Base-by-base conservation (phyloP, 2,113 vertebrate species). In the Pelvicachromis taeniatus region DNA sequence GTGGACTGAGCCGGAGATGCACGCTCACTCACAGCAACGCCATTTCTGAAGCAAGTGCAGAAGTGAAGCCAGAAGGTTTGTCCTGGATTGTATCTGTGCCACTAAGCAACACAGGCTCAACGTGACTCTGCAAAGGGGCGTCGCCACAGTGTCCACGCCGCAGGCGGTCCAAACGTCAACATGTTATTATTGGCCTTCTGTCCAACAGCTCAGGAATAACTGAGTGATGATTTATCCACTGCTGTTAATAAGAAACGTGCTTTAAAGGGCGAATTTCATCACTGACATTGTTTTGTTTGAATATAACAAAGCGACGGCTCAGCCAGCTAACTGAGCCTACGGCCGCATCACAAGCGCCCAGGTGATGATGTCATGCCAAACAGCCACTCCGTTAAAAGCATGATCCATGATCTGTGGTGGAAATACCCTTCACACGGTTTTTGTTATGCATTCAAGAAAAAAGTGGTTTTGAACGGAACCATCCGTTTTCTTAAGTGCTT, bases 401-500 rank as follows among this genome's bases (percentile, higher is more conserved):
- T 33, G 56, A 3, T 31, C 29, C 56, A 59, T 1, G 56, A 68
- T 9, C 63, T 70, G 13, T 0, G 40, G 33, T 9, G 5, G 40
- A 40, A 40, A 14, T 1, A 65, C 35, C 40, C 40, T 65, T 65
- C 19, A 21, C n/a, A n/a, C n/a, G n/a, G 38, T 26, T 70, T 45
- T 21, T 45, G 38, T 45, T 45, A 40, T 45, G 40, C 65, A 70
- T 45, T 13, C 7, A 26, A 2, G 42, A 38, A 42, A 42, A 45
- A 23, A 5, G 19, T 40, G 5, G 33, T 5, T 65, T 0, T 2
- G 61, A 65, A 65, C 35, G 6, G 0, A 1, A 65, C 1, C 61
- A 0, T 65, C 12, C 1, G 0, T 9, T 40, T 38, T 2, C 35
- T 3, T 40, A 0, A 65, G 11, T 65, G 61, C 7, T 65, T 40